Evolutionary conservation across 1,140 invertebrate genomes (phyloP), one percentile per base, ranked within the genome.

Genomic region (Cydia fagiglandana): DNA sequence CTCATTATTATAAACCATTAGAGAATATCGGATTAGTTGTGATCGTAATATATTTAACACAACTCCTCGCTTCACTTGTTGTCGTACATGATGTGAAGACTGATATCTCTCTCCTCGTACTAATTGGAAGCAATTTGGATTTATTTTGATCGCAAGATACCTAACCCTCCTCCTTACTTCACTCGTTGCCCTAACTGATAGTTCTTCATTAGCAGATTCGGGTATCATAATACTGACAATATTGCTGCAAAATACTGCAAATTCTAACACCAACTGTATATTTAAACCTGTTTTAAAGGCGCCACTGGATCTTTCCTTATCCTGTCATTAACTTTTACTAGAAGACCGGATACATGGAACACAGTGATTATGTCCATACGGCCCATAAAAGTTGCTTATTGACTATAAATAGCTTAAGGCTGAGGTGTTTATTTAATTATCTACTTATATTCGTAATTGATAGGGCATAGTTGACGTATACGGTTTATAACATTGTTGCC

Each of bases 251-350:
- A 47, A 47, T 47, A 47, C 12, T 15, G 45, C 56, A 10, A 61
- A 20, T 61, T 61, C 20, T 24, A 7, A 9, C 2, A 10, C 17
- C 17, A 7, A 24, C 56, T 61, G 56, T 61, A 61, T 20, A 9
- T 24, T 9, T n/a, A n/a, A 53, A 61, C 56, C 15, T 7, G 56
- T 61, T 61, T 24, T 24, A 24, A 24, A 61, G 56, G 56, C 56
- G 56, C 56, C 56, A 61, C 56, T 61, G 6, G 56, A 61, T 61
- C 17, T 61, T 24, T 12, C 20, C 56, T 4, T 61, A 61, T 61
- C 56, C 56, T 61, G 56, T 61, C 56, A 61, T 61, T 61, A 61
- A 61, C 56, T 61, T 61, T 61, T 61, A 61, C 56, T 61, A 61
- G 1, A 61, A 61, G 56, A 61, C 56, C 56, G 56, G 56, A 61